A percentile compares a stretch with the other conserved stretches of the same genome.
These are phyloP conservation scores for Agriotes lineatus DNA, from an alignment of 2,888 invertebrate species.

Conservation along the genomic window DNA sequence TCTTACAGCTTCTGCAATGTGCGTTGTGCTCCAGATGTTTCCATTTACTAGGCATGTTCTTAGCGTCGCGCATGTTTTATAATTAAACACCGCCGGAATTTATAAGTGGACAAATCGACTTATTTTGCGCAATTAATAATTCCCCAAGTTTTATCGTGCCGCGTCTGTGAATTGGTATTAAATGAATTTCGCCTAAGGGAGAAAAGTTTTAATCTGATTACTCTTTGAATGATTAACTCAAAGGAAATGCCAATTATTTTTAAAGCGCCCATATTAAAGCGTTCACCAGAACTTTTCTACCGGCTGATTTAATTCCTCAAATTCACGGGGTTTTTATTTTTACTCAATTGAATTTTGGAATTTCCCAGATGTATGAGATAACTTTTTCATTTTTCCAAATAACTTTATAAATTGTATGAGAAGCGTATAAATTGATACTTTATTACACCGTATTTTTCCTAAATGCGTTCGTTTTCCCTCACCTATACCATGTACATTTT, in stretches of 20 bases:
- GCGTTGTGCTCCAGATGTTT: slow-evolving; percentile 21
- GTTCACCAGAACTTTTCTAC: neutral
- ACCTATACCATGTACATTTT: too few species aligned
- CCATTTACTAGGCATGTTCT: slow-evolving; percentile 18
- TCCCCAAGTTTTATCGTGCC: slow-evolving; percentile 11
- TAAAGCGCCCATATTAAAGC: neutral
- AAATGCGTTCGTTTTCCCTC: too few species aligned
- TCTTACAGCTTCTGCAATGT: slow-evolving; percentile 15
- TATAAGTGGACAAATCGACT: slow-evolving; percentile 6
- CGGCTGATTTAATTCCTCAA: neutral
- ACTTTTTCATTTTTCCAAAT: too few species aligned
- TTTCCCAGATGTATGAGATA: too few species aligned
- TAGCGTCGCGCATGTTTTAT: slow-evolving; percentile 12
- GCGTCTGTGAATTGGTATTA: neutral
- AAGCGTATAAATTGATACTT: too few species aligned
- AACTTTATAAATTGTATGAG: too few species aligned
- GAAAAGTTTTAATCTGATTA: slow-evolving; percentile 20
- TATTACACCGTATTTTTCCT: too few species aligned
- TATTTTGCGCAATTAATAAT: slow-evolving; percentile 10
- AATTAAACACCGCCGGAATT: slow-evolving; percentile 11
- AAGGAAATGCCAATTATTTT: slow-evolving; percentile 16
- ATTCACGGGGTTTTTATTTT: neutral
- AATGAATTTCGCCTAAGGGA: slow-evolving; percentile 3
- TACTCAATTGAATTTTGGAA: too few species aligned
- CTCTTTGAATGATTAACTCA: slow-evolving; percentile 8